phyloP scores from a whole-genome alignment of 2,797 vertebrate species.

The Schizothorax lantsangensis region DNA sequence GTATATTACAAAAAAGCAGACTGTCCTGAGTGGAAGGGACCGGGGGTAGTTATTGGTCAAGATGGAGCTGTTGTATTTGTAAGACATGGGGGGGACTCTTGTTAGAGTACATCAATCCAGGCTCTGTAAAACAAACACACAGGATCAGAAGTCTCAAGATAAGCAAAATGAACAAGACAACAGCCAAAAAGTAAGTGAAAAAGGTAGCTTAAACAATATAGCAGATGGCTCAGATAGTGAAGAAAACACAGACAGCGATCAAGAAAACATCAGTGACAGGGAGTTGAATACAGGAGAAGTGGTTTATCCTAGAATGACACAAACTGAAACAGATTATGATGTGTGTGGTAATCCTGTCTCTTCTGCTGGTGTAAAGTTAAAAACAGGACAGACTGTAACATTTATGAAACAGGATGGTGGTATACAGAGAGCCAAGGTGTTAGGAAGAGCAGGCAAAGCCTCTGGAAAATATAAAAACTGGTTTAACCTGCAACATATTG shows the following conservation, averaged over 20 bases:
- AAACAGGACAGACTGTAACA: slow-evolving; percentile 41
- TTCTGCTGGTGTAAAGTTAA: slow-evolving; percentile 17
- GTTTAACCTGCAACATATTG: slow-evolving; percentile 34
- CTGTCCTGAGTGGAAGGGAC: slow-evolving; percentile 28
- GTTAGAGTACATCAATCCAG: slow-evolving; percentile 31
- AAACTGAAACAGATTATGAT: background rate
- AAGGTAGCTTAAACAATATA: too few species aligned
- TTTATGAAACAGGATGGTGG: slow-evolving; percentile 26
- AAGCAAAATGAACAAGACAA: background rate
- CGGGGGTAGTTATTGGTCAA: slow-evolving; percentile 31
- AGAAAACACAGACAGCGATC: background rate
- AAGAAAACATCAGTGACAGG: background rate
- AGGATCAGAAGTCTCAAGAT: background rate
- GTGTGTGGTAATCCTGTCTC: background rate
- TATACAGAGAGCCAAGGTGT: slow-evolving; percentile 19
- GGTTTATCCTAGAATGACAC: background rate
- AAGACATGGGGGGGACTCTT: background rate
- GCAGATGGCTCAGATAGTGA: slow-evolving; percentile 1
- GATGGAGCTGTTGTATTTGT: slow-evolving; percentile 39
- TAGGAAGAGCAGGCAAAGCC: slow-evolving; percentile 50
- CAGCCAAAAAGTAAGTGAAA: too few species aligned
- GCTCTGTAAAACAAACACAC: slow-evolving; percentile 2
- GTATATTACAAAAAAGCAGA: slow-evolving; percentile 6
- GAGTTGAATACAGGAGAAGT: background rate
- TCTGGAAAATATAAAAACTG: slow-evolving; percentile 39